These are phyloP conservation scores for Podarcis muralis DNA, from an alignment of 2,113 vertebrate species.

Conservation along the genomic window DNA sequence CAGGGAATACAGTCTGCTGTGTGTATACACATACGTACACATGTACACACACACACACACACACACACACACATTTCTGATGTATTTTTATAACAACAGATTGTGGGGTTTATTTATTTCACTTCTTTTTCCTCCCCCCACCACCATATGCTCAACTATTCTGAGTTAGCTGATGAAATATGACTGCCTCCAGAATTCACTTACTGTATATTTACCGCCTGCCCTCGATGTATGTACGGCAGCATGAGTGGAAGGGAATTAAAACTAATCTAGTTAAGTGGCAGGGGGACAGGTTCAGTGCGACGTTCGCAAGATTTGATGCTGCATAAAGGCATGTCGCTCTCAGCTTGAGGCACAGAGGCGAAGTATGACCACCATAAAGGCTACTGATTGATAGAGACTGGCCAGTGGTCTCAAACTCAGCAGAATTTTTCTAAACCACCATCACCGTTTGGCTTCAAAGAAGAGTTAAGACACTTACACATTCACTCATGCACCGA, in stretches of 20 bases:
- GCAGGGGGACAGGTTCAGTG: background rate
- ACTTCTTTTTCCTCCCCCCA: conserved; percentile 42
- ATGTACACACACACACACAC: background rate
- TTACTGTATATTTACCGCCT: conserved; percentile 42
- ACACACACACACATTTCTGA: background rate
- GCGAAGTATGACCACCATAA: background rate
- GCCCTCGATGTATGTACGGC: background rate
- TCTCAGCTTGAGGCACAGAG: background rate
- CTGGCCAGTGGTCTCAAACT: background rate
- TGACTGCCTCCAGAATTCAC: conserved; percentile 52
- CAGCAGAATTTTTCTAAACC: background rate
- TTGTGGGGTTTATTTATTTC: conserved; percentile 70
- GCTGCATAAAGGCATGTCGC: background rate
- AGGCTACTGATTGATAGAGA: background rate
- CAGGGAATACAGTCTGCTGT: conserved; percentile 68
- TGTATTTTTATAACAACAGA: conserved; percentile 64
- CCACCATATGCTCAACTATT: conserved; percentile 68
- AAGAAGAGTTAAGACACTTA: background rate
- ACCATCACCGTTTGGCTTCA: too few relatives aligned
- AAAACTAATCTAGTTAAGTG: background rate
- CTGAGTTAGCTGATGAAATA: conserved; percentile 47
- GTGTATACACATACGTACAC: conserved; percentile 30
- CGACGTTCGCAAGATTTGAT: background rate
- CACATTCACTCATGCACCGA: background rate
- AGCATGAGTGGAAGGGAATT: background rate